phyloP scores from a whole-genome alignment of 2,113 vertebrate genomes.

The Forbesichthys papilliferus region DNA sequence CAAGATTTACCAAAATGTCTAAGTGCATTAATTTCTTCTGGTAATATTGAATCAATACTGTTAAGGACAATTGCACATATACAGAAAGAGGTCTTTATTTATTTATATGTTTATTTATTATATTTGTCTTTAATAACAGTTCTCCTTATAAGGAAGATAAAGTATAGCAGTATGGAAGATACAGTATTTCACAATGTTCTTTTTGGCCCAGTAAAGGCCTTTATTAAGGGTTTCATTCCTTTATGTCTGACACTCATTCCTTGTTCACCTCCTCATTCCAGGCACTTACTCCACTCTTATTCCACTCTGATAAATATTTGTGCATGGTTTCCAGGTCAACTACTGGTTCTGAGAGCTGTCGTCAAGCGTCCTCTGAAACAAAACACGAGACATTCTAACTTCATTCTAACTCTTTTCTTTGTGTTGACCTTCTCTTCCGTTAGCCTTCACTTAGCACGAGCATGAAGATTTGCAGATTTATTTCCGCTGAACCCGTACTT shows the following conservation, averaged over 20 bases:
- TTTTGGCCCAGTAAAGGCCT: conserved; percentile 41
- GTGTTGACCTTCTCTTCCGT: not conserved
- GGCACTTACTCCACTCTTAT: conserved; percentile 21
- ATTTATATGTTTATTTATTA: conserved; percentile 19
- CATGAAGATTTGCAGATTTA: no score
- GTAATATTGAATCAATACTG: conserved; percentile 21
- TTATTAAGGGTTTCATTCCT: conserved; percentile 53
- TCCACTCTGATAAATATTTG: conserved; percentile 64
- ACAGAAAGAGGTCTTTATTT: not conserved
- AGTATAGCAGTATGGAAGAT: conserved; percentile 1
- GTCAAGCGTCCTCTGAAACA: conserved; percentile 26
- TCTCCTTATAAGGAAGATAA: conserved; percentile 42
- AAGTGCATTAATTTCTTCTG: not conserved
- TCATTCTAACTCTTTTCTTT: not conserved
- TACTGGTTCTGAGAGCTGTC: conserved; percentile 44
- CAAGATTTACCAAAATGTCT: no score
- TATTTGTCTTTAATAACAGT: conserved; percentile 22
- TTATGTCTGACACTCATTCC: conserved; percentile 55
- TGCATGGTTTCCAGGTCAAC: conserved; percentile 53
- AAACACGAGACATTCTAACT: conserved; percentile 28
- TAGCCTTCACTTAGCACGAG: no score
- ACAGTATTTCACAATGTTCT: conserved; percentile 41
- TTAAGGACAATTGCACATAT: conserved; percentile 23
- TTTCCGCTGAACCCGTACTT: no score
- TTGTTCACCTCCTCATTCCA: conserved; percentile 44